Conservation (phyloP, 2,888 invertebrate species). For the Dicranocentrus wangi region DNA sequence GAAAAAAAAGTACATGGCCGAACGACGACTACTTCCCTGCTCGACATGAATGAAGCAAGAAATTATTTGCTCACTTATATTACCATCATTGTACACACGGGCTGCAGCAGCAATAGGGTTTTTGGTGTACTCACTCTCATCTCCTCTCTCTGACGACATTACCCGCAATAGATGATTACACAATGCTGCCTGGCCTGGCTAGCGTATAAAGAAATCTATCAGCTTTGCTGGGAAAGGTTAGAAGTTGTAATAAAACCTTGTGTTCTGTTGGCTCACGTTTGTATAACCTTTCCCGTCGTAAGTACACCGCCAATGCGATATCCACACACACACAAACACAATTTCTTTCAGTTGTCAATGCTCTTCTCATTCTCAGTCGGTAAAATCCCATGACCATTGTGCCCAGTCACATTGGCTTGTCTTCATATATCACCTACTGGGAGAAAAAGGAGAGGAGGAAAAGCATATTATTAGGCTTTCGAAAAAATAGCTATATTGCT, state of each 20-base stretch:
- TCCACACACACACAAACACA: conserved; percentile 41
- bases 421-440: conserved; percentile 67
- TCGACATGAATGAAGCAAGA: conserved; percentile 41
- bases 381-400: conserved; percentile 68
- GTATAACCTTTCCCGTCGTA: conserved; percentile 41
- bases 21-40: no score
- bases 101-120: no score
- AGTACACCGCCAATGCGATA: conserved; percentile 31
- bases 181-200: no score
- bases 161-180: no score
- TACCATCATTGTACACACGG: not conserved
- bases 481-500: no score
- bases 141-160: no score
- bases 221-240: no score
- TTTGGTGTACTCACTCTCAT: no score
- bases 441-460: conserved; percentile 11
- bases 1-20: no score
- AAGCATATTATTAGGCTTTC: no score
- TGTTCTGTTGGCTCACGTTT: conserved; percentile 20
- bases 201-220: no score
- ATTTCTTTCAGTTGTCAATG: conserved; percentile 52
- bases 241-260: not conserved
- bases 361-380: conserved; percentile 20
- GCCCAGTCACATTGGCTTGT: conserved; percentile 66
- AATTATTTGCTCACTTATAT: conserved; percentile 55